These are phyloP conservation scores for Actenoides lindsayi DNA, from an alignment of 2,113 vertebrate genomes.

Conservation along the genomic window DNA sequence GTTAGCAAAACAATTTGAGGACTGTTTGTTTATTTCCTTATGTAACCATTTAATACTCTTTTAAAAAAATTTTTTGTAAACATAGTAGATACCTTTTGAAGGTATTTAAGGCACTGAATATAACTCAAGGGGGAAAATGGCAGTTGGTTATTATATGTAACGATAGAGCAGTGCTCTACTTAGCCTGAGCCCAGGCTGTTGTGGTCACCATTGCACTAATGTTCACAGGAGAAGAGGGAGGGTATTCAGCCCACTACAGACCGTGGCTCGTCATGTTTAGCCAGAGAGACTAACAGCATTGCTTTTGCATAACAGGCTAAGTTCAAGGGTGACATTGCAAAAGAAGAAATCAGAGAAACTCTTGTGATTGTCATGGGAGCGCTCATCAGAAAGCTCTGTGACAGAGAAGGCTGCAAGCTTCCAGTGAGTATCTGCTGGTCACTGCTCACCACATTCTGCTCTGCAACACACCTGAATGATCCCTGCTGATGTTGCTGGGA, in stretches of 20 bases:
- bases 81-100: too few species aligned
- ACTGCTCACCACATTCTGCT: background rate
- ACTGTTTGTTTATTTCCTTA: background rate
- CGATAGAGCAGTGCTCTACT: background rate
- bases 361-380: conserved; percentile 92
- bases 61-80: too few species aligned
- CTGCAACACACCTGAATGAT: background rate
- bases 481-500: background rate
- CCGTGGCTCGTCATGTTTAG: background rate
- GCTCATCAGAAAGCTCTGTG: conserved; percentile 88
- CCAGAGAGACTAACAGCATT: background rate
- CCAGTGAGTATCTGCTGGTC: conserved; percentile 79
- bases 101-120: background rate
- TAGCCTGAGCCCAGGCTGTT: background rate
- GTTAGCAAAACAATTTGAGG: background rate
- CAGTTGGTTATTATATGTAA: background rate
- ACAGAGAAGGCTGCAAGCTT: conserved; percentile 85
- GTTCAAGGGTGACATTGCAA: conserved; percentile 85
- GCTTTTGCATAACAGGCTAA: conserved; percentile 77
- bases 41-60: background rate
- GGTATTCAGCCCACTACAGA: background rate
- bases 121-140: background rate
- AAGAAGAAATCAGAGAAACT: conserved; percentile 89
- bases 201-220: background rate
- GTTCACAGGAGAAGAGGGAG: background rate